These are phyloP conservation scores for Pelochelys cantorii DNA, from an alignment of 2,797 vertebrate species.

Conservation along the genomic window DNA sequence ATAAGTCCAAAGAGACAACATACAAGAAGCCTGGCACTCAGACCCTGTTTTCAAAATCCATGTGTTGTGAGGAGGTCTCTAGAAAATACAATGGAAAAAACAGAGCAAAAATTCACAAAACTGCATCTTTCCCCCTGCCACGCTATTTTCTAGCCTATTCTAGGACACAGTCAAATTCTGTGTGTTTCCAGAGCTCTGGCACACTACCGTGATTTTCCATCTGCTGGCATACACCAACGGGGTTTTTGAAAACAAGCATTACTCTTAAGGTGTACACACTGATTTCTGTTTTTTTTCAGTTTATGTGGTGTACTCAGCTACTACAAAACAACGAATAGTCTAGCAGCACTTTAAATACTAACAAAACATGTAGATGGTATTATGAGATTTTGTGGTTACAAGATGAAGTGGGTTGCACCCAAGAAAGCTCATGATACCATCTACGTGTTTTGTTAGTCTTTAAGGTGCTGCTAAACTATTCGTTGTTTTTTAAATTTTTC, in stretches of 20 bases:
- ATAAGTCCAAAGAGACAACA: background rate
- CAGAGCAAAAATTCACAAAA: background rate
- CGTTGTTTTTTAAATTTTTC: too few relatives aligned
- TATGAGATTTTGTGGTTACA: too few relatives aligned
- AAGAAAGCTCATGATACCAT: too few relatives aligned
- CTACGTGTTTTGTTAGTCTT: too few relatives aligned
- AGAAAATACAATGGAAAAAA: background rate
- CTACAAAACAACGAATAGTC: too few relatives aligned
- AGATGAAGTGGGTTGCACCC: too few relatives aligned
- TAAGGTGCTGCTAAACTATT: too few relatives aligned
- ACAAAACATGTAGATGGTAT: too few relatives aligned
- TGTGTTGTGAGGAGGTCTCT: background rate
- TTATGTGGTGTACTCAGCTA: conserved; percentile 1
- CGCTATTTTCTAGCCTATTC: background rate
- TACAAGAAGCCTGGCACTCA: background rate
- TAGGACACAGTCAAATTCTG: background rate
- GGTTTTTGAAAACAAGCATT: conserved; percentile 46
- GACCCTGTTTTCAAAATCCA: background rate
- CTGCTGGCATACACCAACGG: conserved; percentile 34
- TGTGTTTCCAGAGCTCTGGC: conserved; percentile 27
- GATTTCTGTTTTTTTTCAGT: background rate
- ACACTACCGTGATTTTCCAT: conserved; percentile 36
- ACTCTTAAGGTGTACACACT: conserved; percentile 23
- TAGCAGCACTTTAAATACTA: too few relatives aligned
- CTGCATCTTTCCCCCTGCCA: background rate